Conservation (phyloP, 2,888 invertebrate species). For the Tholera decimalis region DNA sequence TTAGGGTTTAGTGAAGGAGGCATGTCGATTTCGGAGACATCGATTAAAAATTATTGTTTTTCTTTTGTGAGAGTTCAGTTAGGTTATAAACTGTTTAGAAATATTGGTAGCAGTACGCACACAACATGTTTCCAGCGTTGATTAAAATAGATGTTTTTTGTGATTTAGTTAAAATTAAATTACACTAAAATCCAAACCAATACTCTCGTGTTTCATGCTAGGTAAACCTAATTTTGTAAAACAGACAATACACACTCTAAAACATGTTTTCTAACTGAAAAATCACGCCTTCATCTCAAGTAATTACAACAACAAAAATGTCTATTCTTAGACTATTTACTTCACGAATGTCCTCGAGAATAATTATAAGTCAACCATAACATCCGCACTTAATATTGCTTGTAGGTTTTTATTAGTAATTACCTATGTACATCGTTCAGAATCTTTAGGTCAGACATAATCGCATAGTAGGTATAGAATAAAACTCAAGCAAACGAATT, state of each 20-base stretch:
- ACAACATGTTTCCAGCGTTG: too few species aligned
- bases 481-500: slow-evolving; percentile 56
- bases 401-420: too few species aligned
- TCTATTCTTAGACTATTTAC: slow-evolving; percentile 25
- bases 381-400: slow-evolving; percentile 14
- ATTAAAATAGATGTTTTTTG: neutral
- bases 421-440: slow-evolving; percentile 16
- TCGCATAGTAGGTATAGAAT: slow-evolving; percentile 45
- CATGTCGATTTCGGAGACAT: slow-evolving; percentile 31
- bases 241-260: neutral
- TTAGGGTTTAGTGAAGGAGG: slow-evolving; percentile 62
- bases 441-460: slow-evolving; percentile 29
- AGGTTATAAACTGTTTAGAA: neutral
- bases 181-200: too few species aligned
- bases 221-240: neutral
- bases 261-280: slow-evolving; percentile 14
- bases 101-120: too few species aligned
- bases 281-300: slow-evolving; percentile 3
- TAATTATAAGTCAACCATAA: slow-evolving; percentile 19
- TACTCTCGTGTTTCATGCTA: too few species aligned
- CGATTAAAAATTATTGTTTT: neutral
- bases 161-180: neutral
- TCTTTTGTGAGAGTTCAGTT: neutral
- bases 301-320: slow-evolving; percentile 26
- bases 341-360: slow-evolving; percentile 16